Evolutionary conservation across 2,797 vertebrate genomes (phyloP).

Genomic region (Danio jaintianensis): DNA sequence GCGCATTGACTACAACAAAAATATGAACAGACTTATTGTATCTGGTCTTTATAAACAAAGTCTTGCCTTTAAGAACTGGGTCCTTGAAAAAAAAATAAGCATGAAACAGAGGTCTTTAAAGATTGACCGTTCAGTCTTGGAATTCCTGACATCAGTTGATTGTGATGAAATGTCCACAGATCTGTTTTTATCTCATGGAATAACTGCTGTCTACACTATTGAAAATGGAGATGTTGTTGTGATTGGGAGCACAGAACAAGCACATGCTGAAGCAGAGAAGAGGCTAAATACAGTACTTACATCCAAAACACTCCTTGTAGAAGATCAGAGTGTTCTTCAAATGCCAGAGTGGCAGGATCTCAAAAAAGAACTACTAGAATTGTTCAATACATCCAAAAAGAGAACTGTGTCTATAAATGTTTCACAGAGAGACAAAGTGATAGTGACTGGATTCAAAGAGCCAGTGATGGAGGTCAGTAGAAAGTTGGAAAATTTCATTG

Average conservation of each 20-base stretch:
- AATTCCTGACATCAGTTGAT: conserved; percentile 76
- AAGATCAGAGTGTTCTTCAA: conserved; percentile 71
- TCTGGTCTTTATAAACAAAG: conserved; percentile 74
- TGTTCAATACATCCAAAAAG: conserved; percentile 65
- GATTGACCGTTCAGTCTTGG: conserved; percentile 68
- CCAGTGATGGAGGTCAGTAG: conserved; percentile 71
- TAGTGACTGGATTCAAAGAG: conserved; percentile 75
- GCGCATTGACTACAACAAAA: conserved; percentile 68
- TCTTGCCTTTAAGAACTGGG: conserved; percentile 73
- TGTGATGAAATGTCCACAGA: conserved; percentile 70
- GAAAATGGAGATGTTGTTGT: conserved; percentile 70
- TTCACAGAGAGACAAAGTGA: conserved; percentile 58
- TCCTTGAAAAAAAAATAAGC: conserved; percentile 69
- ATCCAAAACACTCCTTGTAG: conserved; percentile 65
- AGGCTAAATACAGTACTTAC: conserved; percentile 70
- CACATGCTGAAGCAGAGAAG: conserved; percentile 75
- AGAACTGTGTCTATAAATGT: conserved; percentile 64
- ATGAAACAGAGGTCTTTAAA: conserved; percentile 68
- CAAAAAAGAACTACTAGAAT: conserved; percentile 57
- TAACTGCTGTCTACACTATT: conserved; percentile 75
- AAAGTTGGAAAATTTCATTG: conserved; percentile 75
- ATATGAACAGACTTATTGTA: too few species aligned
- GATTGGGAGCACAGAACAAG: conserved; percentile 64
- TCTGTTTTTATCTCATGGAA: conserved; percentile 78
- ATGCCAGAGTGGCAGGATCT: conserved; percentile 74